Base-by-base conservation (phyloP, 2,888 invertebrate genomes). In the Ametastegia equiseti region DNA sequence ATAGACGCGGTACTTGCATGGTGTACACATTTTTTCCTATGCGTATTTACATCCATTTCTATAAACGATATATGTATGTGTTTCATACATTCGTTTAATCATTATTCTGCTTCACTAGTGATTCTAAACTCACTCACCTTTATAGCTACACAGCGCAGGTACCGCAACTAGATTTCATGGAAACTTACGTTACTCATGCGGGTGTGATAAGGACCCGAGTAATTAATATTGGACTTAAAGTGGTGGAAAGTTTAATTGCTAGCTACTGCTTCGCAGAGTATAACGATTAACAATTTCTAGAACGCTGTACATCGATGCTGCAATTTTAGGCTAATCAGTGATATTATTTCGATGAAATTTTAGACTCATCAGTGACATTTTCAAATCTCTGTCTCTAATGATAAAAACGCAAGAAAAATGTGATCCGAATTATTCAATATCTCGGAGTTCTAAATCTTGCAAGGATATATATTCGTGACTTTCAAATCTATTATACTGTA, bases 161-260 rank as follows among this genome's bases (percentile, higher is more conserved):
- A 50, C 1, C 2, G n/a, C n/a, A 54, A 23, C 54, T 54, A 23
- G 54, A 54, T 54, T 54, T 11, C 9, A 23, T 23, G 54, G 23
- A 54, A 54, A 54, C 54, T 54, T 54, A 54, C 54, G 54, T 54
- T 54, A 54, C 54, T 54, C 9, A n/a, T n/a, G n/a, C n/a, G 23
- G 54, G 23, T 54, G 23, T 54, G 54, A 54, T 54, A 54, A 54
- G 23, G 54, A 54, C n/a, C n/a, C 54, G 23, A 54, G 54, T 54
- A 54, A 54, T 54, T 54, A 54, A 54, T 54, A 19, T 54, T 23
- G 19, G 23, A 23, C 23, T 23, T 23, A 54, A 54, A 54, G 23
- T 54, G 23, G 54, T 54, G 23, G 54, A 54, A 54, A 54, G 54
- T 54, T 54, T 54, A 54, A 54, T 54, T 54, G 23, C 54, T 23